phyloP scores from a whole-genome alignment of 2,888 invertebrate genomes.

The Taenaris catops region DNA sequence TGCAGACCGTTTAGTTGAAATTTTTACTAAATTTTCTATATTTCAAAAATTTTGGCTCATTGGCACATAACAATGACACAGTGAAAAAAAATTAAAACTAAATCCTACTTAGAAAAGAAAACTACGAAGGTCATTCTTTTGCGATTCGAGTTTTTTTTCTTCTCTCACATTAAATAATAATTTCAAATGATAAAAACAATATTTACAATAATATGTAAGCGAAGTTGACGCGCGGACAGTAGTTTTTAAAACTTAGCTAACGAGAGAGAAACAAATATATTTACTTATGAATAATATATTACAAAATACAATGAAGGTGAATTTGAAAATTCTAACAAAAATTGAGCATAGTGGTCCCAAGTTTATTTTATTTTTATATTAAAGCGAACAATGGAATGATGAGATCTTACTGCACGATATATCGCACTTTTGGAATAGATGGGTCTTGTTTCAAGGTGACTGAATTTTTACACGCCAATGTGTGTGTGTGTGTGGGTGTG shows the following conservation, averaged over 20 bases:
- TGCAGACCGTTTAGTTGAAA: slow-evolving; percentile 16
- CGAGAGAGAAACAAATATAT: too few relatives aligned
- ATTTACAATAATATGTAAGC: slow-evolving; percentile 48
- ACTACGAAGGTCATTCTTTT: slow-evolving; percentile 64
- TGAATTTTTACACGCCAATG: slow-evolving; percentile 2
- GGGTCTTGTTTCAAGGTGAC: slow-evolving; percentile 10
- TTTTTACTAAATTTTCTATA: slow-evolving; percentile 24
- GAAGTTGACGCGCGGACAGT: slow-evolving; percentile 36
- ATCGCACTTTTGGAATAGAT: slow-evolving; percentile 25
- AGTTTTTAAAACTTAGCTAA: slow-evolving; percentile 41
- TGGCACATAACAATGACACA: slow-evolving; percentile 74
- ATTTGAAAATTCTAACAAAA: slow-evolving; percentile 37
- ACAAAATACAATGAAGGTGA: slow-evolving; percentile 36
- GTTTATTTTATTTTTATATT: slow-evolving; percentile 37
- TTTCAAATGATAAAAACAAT: slow-evolving; percentile 36
- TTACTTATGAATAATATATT: slow-evolving; percentile 41
- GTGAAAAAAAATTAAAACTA: slow-evolving; percentile 40
- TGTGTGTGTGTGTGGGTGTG: too few relatives aligned
- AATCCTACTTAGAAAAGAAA: slow-evolving; percentile 31
- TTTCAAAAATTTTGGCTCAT: slow-evolving; percentile 45
- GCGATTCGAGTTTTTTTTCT: slow-evolving; percentile 25
- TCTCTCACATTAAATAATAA: slow-evolving; percentile 53
- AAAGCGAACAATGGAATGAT: slow-evolving; percentile 71
- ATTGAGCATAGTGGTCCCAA: slow-evolving; percentile 60
- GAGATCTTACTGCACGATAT: slow-evolving; percentile 56